phyloP scores from a whole-genome alignment of 37 sponge, comb jelly and placozoan genomes.

The Axinella damicornis region DNA sequence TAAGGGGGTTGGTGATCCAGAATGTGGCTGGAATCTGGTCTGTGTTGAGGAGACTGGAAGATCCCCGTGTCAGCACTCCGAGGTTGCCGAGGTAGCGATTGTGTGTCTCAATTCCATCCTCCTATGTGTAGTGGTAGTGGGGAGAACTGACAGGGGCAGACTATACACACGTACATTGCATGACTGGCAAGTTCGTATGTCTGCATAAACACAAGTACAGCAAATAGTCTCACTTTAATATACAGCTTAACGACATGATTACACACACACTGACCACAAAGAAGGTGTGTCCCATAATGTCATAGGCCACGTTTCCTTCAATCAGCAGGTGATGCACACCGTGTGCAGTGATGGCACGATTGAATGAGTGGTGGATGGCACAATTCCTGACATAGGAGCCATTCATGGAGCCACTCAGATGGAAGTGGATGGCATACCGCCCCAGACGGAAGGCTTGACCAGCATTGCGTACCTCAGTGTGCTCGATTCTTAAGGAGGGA shows the following conservation, averaged over 20 bases:
- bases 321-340: slow-evolving; percentile 86
- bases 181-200: neutral
- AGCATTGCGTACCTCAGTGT: slow-evolving; percentile 72
- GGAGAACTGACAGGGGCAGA: too few relatives aligned
- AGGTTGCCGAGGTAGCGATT: slow-evolving; percentile 81
- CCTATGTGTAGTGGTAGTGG: slow-evolving; percentile 31
- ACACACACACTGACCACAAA: slow-evolving; percentile 76
- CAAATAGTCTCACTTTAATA: too few relatives aligned
- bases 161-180: neutral
- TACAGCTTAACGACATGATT: neutral
- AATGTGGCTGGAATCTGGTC: slow-evolving; percentile 91
- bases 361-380: slow-evolving; percentile 88
- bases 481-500: slow-evolving; percentile 61
- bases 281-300: slow-evolving; percentile 93
- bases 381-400: slow-evolving; percentile 84
- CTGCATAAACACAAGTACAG: neutral
- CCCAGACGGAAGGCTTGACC: slow-evolving; percentile 96
- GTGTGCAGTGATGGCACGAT: slow-evolving; percentile 93
- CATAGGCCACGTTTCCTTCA: slow-evolving; percentile 89
- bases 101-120: slow-evolving; percentile 91
- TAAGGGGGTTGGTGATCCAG: slow-evolving; percentile 93
- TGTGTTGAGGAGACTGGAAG: slow-evolving; percentile 87
- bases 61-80: slow-evolving; percentile 83
- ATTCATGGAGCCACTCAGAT: slow-evolving; percentile 86
- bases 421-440: slow-evolving; percentile 93